A percentile compares a stretch with the other conserved stretches of the same genome.
Conservation (phyloP, 2,113 vertebrate genomes). For the Jacana jacana region DNA sequence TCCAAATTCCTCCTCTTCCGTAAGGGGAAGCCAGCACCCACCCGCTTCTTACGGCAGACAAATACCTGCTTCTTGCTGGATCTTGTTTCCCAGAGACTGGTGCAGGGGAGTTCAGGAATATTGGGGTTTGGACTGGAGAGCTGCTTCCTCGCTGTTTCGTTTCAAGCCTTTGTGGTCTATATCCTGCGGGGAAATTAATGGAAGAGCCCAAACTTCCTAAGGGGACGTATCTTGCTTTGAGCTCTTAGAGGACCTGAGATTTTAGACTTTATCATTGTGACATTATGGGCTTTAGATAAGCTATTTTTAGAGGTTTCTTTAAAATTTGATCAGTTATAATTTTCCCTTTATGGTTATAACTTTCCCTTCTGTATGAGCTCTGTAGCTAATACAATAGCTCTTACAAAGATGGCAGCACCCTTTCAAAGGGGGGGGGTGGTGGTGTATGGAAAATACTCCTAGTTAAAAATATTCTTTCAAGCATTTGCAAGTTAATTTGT, state of each 20-base stretch:
- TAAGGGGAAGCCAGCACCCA: background rate
- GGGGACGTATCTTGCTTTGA: background rate
- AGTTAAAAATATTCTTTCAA: background rate
- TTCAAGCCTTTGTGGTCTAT: background rate
- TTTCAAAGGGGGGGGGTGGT: background rate
- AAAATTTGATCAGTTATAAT: slow-evolving; percentile 62
- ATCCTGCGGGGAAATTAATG: background rate
- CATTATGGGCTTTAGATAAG: slow-evolving; percentile 37
- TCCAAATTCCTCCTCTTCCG: background rate
- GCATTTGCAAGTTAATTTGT: background rate
- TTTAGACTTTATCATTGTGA: slow-evolving; percentile 50
- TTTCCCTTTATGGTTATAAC: slow-evolving; percentile 25
- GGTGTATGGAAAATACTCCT: background rate
- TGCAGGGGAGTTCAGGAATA: background rate
- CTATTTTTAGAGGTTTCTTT: slow-evolving; percentile 65
- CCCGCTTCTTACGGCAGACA: background rate
- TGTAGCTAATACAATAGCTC: slow-evolving; percentile 1
- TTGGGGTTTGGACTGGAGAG: background rate
- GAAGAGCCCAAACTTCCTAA: slow-evolving; percentile 10
- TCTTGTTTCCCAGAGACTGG: background rate
- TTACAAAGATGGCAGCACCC: background rate
- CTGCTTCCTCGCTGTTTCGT: background rate
- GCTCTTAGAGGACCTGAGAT: background rate
- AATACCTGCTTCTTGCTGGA: background rate
- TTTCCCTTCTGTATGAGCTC: background rate